Evolutionary conservation across 2,888 invertebrate genomes (phyloP), one percentile per base, ranked within the genome.

Genomic region (Nezara viridula): DNA sequence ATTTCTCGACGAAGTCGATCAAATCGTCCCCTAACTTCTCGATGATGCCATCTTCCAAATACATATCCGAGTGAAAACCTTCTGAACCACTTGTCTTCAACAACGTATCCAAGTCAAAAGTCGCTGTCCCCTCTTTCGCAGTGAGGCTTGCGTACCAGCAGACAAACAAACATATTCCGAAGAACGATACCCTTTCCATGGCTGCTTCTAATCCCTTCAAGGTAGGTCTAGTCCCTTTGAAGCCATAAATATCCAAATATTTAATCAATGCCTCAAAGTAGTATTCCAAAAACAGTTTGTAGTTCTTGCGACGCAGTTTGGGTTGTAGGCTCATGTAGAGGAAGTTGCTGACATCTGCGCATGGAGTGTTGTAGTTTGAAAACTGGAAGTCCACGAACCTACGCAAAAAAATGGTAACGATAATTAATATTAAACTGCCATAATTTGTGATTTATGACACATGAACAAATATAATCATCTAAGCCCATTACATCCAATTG

Each of bases 361-460:
- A 73, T 5, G 66, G 66, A 19, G 66, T 37, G 21, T 73, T 73
- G 66, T 37, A 73, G 66, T 73, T 73, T 37, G 66, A 5, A 73
- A 73, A 73, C 27, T 73, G 66, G 37, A 73, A 73, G 37, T 73
- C 66, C 16, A 73, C 66, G 19, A 73, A 21, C 37, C 66, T 73
- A 27, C 19, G 14, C 19, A 60, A n/a, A n/a, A n/a, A n/a, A n/a
- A n/a, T n/a, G n/a, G n/a, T n/a, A n/a, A n/a, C n/a, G n/a, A n/a
- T n/a, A n/a, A n/a, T n/a, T n/a, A n/a, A n/a, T n/a, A n/a, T n/a
- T n/a, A n/a, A n/a, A n/a, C n/a, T n/a, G n/a, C n/a, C n/a, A n/a
- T n/a, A n/a, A n/a, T n/a, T n/a, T n/a, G n/a, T n/a, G n/a, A n/a
- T n/a, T n/a, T n/a, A n/a, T n/a, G n/a, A n/a, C n/a, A n/a, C n/a